These are phyloP conservation scores for Saguinus midas DNA, from an alignment of 2,113 vertebrate species.

Conservation along the genomic window DNA sequence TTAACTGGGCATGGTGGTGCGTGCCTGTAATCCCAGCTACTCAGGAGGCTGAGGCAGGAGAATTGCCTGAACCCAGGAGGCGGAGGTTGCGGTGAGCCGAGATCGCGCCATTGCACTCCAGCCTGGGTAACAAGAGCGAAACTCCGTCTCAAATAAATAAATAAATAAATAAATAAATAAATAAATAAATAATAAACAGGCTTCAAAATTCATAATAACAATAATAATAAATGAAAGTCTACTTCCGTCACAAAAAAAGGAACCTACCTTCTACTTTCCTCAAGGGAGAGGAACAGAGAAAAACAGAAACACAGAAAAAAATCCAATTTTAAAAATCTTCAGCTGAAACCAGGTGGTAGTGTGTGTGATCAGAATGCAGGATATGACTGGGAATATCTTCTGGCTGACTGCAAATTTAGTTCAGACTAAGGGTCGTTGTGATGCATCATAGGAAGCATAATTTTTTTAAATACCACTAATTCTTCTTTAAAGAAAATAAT, in stretches of 20 bases:
- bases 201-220: background rate
- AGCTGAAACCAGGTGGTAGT: background rate
- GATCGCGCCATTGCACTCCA: too few relatives aligned
- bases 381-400: background rate
- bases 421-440: background rate
- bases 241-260: background rate
- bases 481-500: conserved; percentile 12
- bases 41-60: too few relatives aligned
- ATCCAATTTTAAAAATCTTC: background rate
- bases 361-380: background rate
- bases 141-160: too few relatives aligned
- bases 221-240: background rate
- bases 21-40: too few relatives aligned
- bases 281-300: background rate
- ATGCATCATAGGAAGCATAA: background rate
- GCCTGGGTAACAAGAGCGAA: too few relatives aligned
- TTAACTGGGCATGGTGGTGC: too few relatives aligned
- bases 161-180: too few relatives aligned
- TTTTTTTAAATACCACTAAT: background rate
- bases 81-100: too few relatives aligned
- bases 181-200: background rate
- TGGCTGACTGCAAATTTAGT: background rate
- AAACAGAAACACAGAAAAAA: background rate
- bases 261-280: background rate
- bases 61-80: too few relatives aligned